Percentiles rank a stretch among this genome's conserved stretches.
Conservation (phyloP, 2,797 vertebrate species). For the Denticeps clupeoides region DNA sequence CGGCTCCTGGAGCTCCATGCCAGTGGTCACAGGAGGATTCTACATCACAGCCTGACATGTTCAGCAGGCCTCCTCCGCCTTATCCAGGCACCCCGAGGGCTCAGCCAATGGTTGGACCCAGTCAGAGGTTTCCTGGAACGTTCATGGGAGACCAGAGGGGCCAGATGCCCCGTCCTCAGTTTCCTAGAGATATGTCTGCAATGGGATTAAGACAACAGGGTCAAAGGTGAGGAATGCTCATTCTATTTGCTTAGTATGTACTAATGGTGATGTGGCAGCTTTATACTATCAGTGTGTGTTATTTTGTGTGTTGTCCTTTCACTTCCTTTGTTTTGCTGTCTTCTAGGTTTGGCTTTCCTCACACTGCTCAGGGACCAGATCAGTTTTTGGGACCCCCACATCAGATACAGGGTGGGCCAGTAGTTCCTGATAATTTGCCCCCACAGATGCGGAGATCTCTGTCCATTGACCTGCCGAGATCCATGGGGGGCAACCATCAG, state of each 20-base stretch:
- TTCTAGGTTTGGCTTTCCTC: constrained; percentile 67
- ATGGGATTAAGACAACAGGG: constrained; percentile 61
- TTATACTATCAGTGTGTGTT: not conserved
- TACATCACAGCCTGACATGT: constrained; percentile 49
- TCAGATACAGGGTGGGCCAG: constrained; percentile 50
- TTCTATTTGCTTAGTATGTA: not conserved
- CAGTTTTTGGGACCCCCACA: constrained; percentile 65
- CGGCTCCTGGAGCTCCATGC: constrained; percentile 39
- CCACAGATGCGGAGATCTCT: constrained; percentile 69
- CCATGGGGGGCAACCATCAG: constrained; percentile 40
- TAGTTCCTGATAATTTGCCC: constrained; percentile 43
- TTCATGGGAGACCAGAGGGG: constrained; percentile 58
- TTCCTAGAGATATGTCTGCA: constrained; percentile 48
- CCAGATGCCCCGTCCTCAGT: constrained; percentile 55
- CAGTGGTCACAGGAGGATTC: constrained; percentile 75
- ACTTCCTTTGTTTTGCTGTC: not conserved
- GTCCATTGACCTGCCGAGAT: constrained; percentile 61
- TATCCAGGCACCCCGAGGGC: constrained; percentile 76
- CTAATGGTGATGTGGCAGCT: not conserved
- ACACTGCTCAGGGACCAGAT: constrained; percentile 63
- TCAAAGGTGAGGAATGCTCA: constrained; percentile 57
- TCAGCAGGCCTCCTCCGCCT: constrained; percentile 83
- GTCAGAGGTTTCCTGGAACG: constrained; percentile 51
- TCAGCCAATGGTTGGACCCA: constrained; percentile 28
- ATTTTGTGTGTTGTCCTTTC: not conserved